Conservation (phyloP, 2,797 vertebrate species). For the Lacerta viridis region DNA sequence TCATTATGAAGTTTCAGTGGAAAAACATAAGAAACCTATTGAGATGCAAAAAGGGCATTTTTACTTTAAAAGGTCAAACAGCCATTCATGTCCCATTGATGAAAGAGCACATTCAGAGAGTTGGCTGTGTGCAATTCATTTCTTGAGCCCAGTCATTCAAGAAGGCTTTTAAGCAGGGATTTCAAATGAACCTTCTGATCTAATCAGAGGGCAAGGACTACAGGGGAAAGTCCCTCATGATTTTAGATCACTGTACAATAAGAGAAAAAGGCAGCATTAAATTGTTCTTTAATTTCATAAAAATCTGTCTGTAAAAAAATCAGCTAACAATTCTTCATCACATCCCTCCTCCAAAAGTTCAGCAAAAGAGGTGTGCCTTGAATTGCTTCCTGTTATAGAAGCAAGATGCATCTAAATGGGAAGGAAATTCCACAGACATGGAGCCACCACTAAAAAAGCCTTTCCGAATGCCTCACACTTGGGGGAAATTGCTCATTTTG, state of each 20-base stretch:
- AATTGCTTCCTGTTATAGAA: too few species aligned
- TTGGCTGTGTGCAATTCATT: background rate
- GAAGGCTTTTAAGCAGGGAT: background rate
- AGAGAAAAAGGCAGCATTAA: background rate
- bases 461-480: too few species aligned
- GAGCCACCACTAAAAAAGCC: too few species aligned
- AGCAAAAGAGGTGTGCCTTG: too few species aligned
- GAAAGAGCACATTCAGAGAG: conserved; percentile 30
- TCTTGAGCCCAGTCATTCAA: background rate
- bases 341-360: too few species aligned
- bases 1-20: conserved; percentile 4
- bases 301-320: too few species aligned
- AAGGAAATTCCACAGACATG: too few species aligned
- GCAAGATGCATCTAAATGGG: too few species aligned
- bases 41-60: conserved; percentile 14
- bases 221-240: background rate
- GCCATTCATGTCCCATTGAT: conserved; percentile 3
- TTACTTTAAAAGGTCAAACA: conserved; percentile 21
- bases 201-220: background rate
- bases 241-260: background rate
- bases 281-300: too few species aligned
- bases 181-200: background rate
- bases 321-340: too few species aligned
- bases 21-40: conserved; percentile 19
- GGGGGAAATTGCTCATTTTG: too few species aligned